Base-by-base conservation (phyloP, 1,140 invertebrate genomes). In the Protaetia brevitarsis region DNA sequence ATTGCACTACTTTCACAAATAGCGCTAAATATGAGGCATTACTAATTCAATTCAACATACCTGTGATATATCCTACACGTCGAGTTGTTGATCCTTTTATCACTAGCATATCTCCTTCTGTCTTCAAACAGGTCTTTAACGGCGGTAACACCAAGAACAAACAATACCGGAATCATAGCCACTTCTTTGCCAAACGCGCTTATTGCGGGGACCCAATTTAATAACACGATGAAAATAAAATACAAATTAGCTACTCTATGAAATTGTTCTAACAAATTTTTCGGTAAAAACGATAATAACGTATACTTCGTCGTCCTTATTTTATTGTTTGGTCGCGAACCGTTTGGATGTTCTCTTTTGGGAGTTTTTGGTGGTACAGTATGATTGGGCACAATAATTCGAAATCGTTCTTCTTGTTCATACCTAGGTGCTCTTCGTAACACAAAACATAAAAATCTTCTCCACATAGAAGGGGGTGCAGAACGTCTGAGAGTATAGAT, bases 81-180 rank as follows among this genome's bases (percentile, higher is more conserved):
- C 7, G 89, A 91, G 78, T 95, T 94, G 78, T 99, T 99, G 68
- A 99, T 93, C 69, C 94, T 86, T 71, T 92, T 92, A 79, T 99
- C 97, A 56, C 94, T 95, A 5, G 86, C 85, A 70, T 94, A 88
- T 75, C 97, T 82, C 59, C 95, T 82, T 41, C 93, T 88, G 81
- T 99, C 97, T 82, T 99, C 97, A 79, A 95, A 97, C 59, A 94
- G 86, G 83, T 99, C 96, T 81, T 99, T 99, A 30, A 98, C 85
- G 1, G 94, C 95, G 0, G 97, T 98, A n/a, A 98, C 94, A 66
- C 90, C 89, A 3, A 99, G 85, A 70, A 99, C 96, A 84, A 98
- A 96, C 72, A 94, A 79, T 59, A 97, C 93, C 1, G 95, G 95
- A 70, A 98, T 86, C 89, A 98, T 95, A 0, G 96, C 93, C 65